A percentile compares a stretch with the other conserved stretches of the same genome.
phyloP scores from a whole-genome alignment of 2,888 invertebrate genomes.

The Caenorhabditis uteleia region DNA sequence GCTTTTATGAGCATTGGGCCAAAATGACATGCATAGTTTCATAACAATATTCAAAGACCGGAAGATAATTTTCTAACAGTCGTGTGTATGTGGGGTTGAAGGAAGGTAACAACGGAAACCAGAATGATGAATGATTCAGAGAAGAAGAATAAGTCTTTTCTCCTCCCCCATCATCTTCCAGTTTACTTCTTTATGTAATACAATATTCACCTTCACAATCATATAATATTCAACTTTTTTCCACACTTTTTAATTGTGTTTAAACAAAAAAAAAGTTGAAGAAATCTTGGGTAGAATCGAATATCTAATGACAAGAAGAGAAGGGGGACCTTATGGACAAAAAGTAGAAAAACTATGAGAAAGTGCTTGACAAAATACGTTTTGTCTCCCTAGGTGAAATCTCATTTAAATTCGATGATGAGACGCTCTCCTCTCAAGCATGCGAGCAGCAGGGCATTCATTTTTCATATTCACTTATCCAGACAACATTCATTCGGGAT shows the following conservation, averaged over 20 bases:
- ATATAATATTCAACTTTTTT: no score
- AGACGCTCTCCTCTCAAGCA: conserved; percentile 43
- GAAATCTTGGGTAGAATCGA: no score
- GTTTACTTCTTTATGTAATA: no score
- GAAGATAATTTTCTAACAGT: conserved; percentile 41
- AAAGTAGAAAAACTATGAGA: conserved; percentile 15
- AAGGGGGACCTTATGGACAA: no score
- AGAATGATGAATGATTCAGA: conserved; percentile 45
- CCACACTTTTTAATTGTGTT: no score
- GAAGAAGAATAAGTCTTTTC: no score
- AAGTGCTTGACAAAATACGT: conserved; percentile 25
- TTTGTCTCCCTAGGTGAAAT: conserved; percentile 41
- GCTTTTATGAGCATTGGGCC: background rate
- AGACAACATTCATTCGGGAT: no score
- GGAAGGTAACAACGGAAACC: conserved; percentile 42
- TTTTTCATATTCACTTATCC: conserved; percentile 16
- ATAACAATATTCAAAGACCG: conserved; percentile 15
- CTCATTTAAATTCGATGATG: conserved; percentile 43
- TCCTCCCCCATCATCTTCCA: no score
- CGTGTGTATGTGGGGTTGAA: conserved; percentile 7
- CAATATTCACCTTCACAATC: no score
- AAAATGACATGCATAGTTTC: background rate
- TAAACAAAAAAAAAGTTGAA: no score
- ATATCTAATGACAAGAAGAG: no score
- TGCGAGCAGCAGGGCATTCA: conserved; percentile 13